phyloP scores from a whole-genome alignment of 2,888 invertebrate genomes.

The Sarcophaga subvicina region DNA sequence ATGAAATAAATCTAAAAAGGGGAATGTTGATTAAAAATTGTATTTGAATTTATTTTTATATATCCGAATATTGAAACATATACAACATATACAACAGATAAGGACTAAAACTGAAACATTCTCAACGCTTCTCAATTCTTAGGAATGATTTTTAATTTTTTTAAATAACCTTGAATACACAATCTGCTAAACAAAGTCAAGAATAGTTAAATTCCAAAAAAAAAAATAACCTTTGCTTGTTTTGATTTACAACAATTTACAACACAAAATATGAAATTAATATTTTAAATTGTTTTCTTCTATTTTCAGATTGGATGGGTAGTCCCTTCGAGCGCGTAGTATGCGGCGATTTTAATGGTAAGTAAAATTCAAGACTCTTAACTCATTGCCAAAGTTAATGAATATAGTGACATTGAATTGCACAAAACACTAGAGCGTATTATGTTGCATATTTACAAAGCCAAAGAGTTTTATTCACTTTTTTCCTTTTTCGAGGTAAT shows the following conservation, averaged over 20 bases:
- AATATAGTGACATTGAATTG: conserved; percentile 72
- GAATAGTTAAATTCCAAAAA: conserved; percentile 35
- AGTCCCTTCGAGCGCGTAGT: conserved; percentile 96
- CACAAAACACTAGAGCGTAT: conserved; percentile 34
- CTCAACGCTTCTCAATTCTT: no score
- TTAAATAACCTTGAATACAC: not conserved
- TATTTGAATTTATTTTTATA: no score
- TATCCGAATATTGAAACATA: no score
- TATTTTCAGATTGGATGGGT: conserved; percentile 93
- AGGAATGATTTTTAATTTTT: not conserved
- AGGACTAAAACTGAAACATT: no score
- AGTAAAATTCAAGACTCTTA: conserved; percentile 80
- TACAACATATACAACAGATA: no score
- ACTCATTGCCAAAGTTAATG: conserved; percentile 57
- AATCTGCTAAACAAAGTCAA: not conserved
- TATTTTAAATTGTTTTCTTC: conserved; percentile 74
- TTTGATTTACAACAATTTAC: conserved; percentile 42
- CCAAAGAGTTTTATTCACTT: conserved; percentile 50
- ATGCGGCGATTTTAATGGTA: conserved; percentile 96
- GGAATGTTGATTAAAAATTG: no score
- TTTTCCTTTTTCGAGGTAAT: not conserved
- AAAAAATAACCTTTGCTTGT: conserved; percentile 41
- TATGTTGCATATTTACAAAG: conserved; percentile 56
- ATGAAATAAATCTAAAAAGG: no score
- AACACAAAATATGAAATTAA: conserved; percentile 43